A percentile compares a stretch with the other conserved stretches of the same genome.
Conservation (phyloP, 2,888 invertebrate species). For the Myopa testacea region DNA sequence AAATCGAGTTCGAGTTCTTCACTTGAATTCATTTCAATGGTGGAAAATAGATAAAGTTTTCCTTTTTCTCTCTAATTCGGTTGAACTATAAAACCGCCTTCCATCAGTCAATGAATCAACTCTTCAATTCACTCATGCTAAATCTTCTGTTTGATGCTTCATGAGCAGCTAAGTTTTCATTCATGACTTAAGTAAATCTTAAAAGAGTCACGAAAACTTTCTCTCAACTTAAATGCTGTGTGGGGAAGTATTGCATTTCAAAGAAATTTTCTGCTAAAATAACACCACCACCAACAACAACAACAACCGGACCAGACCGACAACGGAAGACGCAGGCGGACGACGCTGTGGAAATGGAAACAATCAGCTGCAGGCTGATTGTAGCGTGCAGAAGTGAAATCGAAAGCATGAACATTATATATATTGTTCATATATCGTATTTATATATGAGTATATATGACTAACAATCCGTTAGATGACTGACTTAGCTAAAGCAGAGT, state of each 20-base stretch:
- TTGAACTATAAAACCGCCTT: no score
- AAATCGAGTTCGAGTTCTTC: background rate
- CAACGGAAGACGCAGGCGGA: background rate
- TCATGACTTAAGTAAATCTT: no score
- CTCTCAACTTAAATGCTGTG: constrained; percentile 2
- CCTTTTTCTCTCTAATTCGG: no score
- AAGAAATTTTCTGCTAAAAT: background rate
- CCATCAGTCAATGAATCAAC: background rate
- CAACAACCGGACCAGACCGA: background rate
- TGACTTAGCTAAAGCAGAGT: no score
- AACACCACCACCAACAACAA: background rate
- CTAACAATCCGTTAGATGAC: no score
- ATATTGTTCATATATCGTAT: background rate
- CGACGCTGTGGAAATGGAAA: background rate
- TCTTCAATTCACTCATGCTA: no score
- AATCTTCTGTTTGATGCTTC: no score
- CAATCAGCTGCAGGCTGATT: background rate
- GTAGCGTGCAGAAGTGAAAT: constrained; percentile 26
- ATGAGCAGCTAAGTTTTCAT: no score
- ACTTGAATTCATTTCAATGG: no score
- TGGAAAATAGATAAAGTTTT: no score
- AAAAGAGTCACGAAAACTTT: background rate
- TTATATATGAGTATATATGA: background rate
- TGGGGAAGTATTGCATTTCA: background rate
- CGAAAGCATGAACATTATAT: background rate